Evolutionary conservation across 2,113 vertebrate genomes (phyloP).

Genomic region (Trematomus loennbergii): DNA sequence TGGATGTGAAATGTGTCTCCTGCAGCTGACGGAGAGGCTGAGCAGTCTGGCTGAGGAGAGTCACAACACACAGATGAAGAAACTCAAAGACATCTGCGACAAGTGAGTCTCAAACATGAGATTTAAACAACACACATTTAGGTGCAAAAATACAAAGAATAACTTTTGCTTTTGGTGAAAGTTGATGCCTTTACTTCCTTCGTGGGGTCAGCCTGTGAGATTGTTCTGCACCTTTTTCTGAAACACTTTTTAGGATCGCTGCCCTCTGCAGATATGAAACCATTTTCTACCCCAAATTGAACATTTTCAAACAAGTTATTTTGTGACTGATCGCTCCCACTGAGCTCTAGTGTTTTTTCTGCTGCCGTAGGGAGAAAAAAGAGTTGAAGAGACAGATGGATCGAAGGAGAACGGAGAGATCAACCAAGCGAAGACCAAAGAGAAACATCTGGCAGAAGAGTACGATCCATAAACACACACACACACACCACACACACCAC

Average conservation of each 20-base stretch:
- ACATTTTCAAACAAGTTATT: no score
- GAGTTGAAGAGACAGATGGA: slow-evolving; percentile 99
- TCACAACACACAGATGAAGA: slow-evolving; percentile 93
- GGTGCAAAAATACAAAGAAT: neutral
- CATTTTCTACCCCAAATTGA: no score
- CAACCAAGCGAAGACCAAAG: slow-evolving; percentile 96
- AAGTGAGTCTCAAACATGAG: slow-evolving; percentile 85
- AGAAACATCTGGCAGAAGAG: slow-evolving; percentile 98
- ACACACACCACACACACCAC: neutral
- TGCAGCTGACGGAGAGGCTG: slow-evolving; percentile 93
- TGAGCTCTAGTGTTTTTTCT: slow-evolving; percentile 15
- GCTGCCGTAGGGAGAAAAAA: slow-evolving; percentile 92
- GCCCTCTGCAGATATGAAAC: neutral
- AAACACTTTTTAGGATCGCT: neutral
- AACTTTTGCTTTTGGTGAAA: no score
- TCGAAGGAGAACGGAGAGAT: slow-evolving; percentile 97
- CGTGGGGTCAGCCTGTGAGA: no score
- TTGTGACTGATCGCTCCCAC: no score
- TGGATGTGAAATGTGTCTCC: neutral
- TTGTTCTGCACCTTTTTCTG: no score
- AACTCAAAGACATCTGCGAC: slow-evolving; percentile 95
- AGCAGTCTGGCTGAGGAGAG: slow-evolving; percentile 92
- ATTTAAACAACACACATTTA: neutral
- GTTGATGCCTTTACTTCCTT: no score
- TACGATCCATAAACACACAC: slow-evolving; percentile 75